Percentiles rank a stretch among this genome's conserved stretches.
phyloP scores from a whole-genome alignment of 2,888 invertebrate genomes.

The Allygus modestus region DNA sequence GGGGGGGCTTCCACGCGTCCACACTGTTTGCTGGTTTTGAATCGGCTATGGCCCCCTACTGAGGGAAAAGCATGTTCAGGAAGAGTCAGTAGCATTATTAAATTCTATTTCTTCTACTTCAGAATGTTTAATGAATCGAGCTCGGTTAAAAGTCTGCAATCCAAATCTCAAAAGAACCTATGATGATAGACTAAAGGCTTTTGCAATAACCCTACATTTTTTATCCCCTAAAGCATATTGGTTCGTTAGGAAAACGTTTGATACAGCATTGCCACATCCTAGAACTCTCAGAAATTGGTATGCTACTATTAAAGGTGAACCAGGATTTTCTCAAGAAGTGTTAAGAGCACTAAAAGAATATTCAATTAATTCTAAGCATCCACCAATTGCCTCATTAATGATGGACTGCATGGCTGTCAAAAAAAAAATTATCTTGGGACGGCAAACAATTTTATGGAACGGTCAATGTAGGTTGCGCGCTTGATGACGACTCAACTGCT shows the following conservation, averaged over 20 bases:
- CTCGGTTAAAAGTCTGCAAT: neutral
- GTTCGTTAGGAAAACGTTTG: conserved; percentile 46
- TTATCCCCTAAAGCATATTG: conserved; percentile 19
- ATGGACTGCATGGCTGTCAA: neutral
- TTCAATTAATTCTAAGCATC: neutral
- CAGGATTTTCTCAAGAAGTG: conserved; percentile 70
- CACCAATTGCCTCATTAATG: neutral
- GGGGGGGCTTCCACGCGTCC: too few relatives aligned
- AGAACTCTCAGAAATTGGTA: conserved; percentile 61
- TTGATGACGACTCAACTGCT: conserved; percentile 4
- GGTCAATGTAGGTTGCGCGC: conserved; percentile 24
- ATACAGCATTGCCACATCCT: conserved; percentile 58
- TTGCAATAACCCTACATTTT: conserved; percentile 43
- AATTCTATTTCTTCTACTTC: too few relatives aligned
- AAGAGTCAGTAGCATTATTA: too few relatives aligned
- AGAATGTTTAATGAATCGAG: too few relatives aligned
- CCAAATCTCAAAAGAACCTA: conserved; percentile 36
- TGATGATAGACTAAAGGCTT: conserved; percentile 46
- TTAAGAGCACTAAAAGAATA: neutral
- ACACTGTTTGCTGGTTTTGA: too few relatives aligned
- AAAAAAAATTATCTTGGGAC: neutral
- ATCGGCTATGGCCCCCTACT: too few relatives aligned
- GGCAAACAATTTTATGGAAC: conserved; percentile 46
- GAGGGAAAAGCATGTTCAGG: too few relatives aligned
- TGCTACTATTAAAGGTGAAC: conserved; percentile 68